Evolutionary conservation across 2,113 vertebrate species (phyloP).

Genomic region (Phrynocephalus versicolor): DNA sequence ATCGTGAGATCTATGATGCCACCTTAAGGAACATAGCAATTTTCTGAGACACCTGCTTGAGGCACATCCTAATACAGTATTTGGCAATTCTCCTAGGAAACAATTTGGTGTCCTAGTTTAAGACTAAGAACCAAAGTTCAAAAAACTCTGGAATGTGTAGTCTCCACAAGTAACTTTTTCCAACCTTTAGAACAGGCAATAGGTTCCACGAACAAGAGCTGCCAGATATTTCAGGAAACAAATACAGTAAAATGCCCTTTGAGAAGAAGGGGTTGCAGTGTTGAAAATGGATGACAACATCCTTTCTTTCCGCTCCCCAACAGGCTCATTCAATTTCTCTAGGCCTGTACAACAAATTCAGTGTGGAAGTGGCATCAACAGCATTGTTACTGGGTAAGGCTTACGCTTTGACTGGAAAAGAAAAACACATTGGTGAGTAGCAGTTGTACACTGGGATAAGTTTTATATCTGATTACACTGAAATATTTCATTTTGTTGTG

Average conservation of each 20-base stretch:
- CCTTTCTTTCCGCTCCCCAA: conserved; percentile 7
- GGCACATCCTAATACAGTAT: no score
- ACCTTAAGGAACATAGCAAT: no score
- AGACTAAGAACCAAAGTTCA: no score
- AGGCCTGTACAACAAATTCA: conserved; percentile 48
- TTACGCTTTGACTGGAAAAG: conserved; percentile 56
- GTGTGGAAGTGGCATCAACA: conserved; percentile 53
- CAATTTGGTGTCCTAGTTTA: no score
- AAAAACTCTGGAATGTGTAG: no score
- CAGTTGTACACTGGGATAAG: neutral
- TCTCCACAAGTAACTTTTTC: no score
- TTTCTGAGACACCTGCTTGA: no score
- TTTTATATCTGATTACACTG: no score
- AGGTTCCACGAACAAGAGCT: neutral
- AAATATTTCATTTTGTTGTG: neutral
- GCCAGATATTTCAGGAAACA: neutral
- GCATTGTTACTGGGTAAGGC: conserved; percentile 61
- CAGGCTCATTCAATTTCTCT: conserved; percentile 64
- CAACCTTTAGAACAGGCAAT: no score
- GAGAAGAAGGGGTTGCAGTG: neutral
- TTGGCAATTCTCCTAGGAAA: no score
- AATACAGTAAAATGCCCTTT: neutral
- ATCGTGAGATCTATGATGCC: no score
- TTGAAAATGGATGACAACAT: neutral
- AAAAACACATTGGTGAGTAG: conserved; percentile 55